Conservation (phyloP, 2,113 vertebrate species). For the Phalacrocorax carbo region DNA sequence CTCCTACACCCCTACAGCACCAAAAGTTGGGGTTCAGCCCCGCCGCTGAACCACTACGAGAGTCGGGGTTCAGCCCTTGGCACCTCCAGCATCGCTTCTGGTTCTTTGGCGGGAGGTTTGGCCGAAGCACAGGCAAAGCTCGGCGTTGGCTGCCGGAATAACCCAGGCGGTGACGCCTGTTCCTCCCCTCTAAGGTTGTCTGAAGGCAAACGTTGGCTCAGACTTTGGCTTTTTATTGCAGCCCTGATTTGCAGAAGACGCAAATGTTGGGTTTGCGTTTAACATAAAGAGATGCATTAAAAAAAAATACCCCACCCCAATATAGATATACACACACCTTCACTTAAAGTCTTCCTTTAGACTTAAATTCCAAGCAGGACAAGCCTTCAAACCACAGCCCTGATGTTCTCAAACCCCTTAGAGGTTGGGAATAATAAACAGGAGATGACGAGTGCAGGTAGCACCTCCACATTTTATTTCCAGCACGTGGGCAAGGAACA, state of each 20-base stretch:
- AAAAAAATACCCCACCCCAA: too few species aligned
- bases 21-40: background rate
- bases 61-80: background rate
- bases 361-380: background rate
- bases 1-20: accelerated
- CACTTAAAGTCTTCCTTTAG: background rate
- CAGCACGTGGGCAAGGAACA: background rate
- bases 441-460: background rate
- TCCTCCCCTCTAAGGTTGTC: background rate
- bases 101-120: background rate
- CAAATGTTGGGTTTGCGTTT: background rate
- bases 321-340: too few species aligned
- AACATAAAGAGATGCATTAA: too few species aligned
- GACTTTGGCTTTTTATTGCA: background rate
- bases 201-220: accelerated
- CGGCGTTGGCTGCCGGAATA: accelerated
- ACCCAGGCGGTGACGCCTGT: accelerated
- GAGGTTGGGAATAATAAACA: accelerated
- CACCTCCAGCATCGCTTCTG: too few species aligned
- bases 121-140: background rate
- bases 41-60: accelerated
- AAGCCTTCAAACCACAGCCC: background rate
- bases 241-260: background rate
- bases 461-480: background rate
- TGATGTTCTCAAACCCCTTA: accelerated